Conservation (phyloP, 2,113 vertebrate species). For the Mobula hypostoma region DNA sequence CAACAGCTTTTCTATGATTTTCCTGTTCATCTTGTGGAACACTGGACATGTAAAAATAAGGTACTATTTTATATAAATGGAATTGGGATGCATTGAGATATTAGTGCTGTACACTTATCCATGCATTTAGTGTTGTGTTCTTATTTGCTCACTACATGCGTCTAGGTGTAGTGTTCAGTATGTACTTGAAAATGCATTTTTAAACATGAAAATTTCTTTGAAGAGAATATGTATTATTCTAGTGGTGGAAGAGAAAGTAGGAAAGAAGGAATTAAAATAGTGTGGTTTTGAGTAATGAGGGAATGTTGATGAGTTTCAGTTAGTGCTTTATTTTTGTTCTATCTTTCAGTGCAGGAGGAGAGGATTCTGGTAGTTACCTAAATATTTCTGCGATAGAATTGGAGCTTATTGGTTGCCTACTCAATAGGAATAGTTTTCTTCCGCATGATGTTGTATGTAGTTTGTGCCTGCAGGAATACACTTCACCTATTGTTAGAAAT, state of each 20-base stretch:
- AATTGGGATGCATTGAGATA: neutral
- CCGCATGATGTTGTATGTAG: neutral
- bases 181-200: neutral
- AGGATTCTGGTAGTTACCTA: neutral
- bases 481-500: no score
- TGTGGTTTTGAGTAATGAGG: neutral
- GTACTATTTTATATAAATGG: neutral
- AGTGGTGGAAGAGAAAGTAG: no score
- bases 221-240: no score
- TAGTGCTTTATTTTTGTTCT: neutral
- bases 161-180: neutral
- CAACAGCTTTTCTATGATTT: neutral
- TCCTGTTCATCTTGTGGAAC: no score
- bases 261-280: neutral
- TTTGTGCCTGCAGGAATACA: neutral
- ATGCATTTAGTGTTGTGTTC: neutral
- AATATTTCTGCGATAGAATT: neutral
- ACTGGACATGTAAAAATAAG: no score
- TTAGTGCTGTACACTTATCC: neutral
- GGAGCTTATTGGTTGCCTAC: neutral
- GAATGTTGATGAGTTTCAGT: no score
- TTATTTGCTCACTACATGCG: neutral
- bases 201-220: neutral
- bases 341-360: neutral
- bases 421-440: neutral